Evolutionary conservation across 2,888 invertebrate species (phyloP).

Genomic region (Sminthurides aquaticus): DNA sequence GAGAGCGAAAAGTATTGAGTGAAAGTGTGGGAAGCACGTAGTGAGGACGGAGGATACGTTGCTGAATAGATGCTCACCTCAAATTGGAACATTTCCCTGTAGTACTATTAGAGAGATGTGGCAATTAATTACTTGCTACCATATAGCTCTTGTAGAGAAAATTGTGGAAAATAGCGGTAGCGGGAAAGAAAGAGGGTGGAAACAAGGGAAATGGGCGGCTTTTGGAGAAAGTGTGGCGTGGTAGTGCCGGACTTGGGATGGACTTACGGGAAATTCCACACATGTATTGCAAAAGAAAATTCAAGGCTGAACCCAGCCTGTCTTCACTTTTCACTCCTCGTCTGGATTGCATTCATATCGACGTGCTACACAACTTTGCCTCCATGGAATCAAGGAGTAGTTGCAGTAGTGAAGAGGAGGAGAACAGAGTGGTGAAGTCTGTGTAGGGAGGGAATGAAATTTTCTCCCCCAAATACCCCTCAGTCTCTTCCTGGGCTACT

Average conservation of each 20-base stretch:
- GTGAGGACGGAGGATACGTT: not conserved
- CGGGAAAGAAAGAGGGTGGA: not conserved
- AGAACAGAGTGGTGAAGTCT: too few relatives aligned
- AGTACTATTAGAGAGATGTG: constrained; percentile 23
- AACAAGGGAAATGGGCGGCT: not conserved
- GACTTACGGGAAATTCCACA: not conserved
- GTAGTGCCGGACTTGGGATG: too few relatives aligned
- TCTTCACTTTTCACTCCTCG: too few relatives aligned
- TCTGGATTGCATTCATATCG: too few relatives aligned
- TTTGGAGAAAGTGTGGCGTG: too few relatives aligned
- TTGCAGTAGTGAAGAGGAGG: too few relatives aligned
- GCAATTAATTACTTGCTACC: constrained; percentile 26
- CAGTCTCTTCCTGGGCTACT: too few relatives aligned
- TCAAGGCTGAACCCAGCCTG: too few relatives aligned
- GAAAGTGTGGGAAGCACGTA: not conserved
- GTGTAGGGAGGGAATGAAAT: too few relatives aligned
- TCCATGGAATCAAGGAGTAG: too few relatives aligned
- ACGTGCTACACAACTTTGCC: too few relatives aligned
- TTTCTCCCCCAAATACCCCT: too few relatives aligned
- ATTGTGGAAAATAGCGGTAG: not conserved
- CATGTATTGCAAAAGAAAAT: not conserved
- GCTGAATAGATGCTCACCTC: constrained; percentile 15
- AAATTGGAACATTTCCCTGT: constrained; percentile 26
- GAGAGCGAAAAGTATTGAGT: not conserved
- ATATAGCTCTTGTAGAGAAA: not conserved